phyloP scores from a whole-genome alignment of 1,140 invertebrate species.

The Plodia interpunctella region DNA sequence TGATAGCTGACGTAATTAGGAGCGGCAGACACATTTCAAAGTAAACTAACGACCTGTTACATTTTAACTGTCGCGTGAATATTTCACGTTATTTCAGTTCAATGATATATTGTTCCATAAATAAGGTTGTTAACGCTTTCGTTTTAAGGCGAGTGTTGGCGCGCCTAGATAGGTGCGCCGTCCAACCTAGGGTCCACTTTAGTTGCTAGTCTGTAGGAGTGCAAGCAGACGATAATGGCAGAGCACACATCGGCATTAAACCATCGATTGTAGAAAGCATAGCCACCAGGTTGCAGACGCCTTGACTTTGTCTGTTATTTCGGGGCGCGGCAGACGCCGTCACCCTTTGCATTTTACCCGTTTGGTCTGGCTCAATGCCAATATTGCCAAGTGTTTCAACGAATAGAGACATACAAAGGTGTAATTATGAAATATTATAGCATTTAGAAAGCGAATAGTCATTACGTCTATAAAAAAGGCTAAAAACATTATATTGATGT shows the following conservation, averaged over 20 bases:
- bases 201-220: not conserved
- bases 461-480: conserved; percentile 11
- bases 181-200: conserved; percentile 2
- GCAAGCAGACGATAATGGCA: not conserved
- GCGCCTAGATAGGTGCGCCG: conserved; percentile 9
- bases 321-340: conserved; percentile 62
- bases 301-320: conserved; percentile 72
- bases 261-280: not conserved
- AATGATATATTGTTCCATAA: conserved; percentile 12
- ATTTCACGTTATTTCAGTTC: conserved; percentile 13
- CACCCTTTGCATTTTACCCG: conserved; percentile 73
- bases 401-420: conserved; percentile 11
- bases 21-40: conserved; percentile 6
- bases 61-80: conserved; percentile 15
- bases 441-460: conserved; percentile 13
- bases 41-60: conserved; percentile 13
- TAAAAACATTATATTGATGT: conserved; percentile 8
- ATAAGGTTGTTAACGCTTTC: conserved; percentile 16
- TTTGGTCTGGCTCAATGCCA: conserved; percentile 69
- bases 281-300: conserved; percentile 32
- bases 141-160: conserved; percentile 7
- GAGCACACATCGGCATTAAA: not conserved
- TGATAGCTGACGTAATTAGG: conserved; percentile 11
- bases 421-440: conserved; percentile 17
- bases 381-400: conserved; percentile 50